These are phyloP conservation scores for Megastigmus dorsalis DNA, from an alignment of 2,888 invertebrate species.

Conservation along the genomic window DNA sequence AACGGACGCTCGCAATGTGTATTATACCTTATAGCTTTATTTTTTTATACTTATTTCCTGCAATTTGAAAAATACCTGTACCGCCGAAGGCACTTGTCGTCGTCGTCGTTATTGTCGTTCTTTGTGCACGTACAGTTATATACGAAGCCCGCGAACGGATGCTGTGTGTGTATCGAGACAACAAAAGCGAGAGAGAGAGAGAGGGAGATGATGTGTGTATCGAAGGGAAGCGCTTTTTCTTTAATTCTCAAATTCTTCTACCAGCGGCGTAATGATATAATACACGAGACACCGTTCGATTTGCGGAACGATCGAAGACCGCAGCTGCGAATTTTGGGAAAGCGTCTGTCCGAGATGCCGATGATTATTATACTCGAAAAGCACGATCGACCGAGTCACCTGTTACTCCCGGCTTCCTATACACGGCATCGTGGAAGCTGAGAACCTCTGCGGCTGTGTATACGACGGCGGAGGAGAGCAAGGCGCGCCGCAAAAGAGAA, in stretches of 20 bases:
- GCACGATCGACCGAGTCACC: constrained; percentile 46
- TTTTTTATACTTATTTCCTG: constrained; percentile 4
- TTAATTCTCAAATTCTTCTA: background rate
- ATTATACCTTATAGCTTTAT: no score
- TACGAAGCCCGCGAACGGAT: no score
- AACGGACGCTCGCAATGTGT: no score
- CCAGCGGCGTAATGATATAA: constrained; percentile 9
- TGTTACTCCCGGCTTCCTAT: constrained; percentile 55
- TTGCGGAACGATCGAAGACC: background rate
- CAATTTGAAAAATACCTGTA: constrained; percentile 22
- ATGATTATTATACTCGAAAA: no score
- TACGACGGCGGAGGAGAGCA: no score
- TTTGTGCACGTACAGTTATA: background rate
- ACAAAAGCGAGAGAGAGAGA: background rate
- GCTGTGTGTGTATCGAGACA: background rate
- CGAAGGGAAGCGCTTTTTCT: constrained; percentile 6
- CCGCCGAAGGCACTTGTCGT: constrained; percentile 29
- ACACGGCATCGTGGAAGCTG: constrained; percentile 57
- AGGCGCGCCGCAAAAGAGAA: constrained; percentile 63
- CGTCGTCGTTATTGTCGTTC: no score
- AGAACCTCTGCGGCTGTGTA: constrained; percentile 69
- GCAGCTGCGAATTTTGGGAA: no score
- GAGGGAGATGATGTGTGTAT: background rate
- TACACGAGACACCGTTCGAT: constrained; percentile 18
- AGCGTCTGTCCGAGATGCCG: no score